Evolutionary conservation across 2,888 invertebrate genomes (phyloP).

Genomic region (Leptopilina myrica): DNA sequence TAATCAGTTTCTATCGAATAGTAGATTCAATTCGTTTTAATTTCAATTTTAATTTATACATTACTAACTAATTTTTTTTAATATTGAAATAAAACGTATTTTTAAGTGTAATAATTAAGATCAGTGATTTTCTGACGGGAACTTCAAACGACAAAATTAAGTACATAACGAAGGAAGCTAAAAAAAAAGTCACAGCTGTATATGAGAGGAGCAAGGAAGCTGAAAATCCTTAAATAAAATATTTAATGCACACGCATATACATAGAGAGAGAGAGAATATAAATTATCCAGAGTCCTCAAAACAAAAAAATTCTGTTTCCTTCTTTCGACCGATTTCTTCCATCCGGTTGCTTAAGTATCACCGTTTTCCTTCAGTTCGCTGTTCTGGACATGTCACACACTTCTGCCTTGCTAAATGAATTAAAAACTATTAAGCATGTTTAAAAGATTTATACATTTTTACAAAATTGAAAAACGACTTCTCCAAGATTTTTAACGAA

Average conservation of each 20-base stretch:
- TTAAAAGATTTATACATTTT: too few species aligned
- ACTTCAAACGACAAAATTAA: neutral
- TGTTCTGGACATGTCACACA: neutral
- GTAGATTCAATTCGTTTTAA: too few species aligned
- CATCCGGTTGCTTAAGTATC: slow-evolving; percentile 21
- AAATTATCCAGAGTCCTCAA: slow-evolving; percentile 25
- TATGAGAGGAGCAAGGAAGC: slow-evolving; percentile 7
- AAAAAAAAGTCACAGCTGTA: slow-evolving; percentile 33
- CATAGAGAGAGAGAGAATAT: neutral
- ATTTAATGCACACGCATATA: slow-evolving; percentile 3
- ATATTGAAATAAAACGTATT: too few species aligned
- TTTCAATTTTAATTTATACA: too few species aligned
- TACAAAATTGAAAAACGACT: too few species aligned
- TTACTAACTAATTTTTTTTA: too few species aligned
- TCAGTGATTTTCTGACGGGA: neutral
- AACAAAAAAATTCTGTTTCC: slow-evolving; percentile 19
- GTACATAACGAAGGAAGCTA: neutral
- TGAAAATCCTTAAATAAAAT: slow-evolving; percentile 32
- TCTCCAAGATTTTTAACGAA: too few species aligned
- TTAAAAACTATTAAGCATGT: neutral
- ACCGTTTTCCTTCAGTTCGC: neutral
- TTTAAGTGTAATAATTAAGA: neutral
- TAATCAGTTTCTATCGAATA: too few species aligned
- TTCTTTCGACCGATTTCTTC: slow-evolving; percentile 23
- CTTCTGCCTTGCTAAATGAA: neutral